phyloP scores from a whole-genome alignment of 23 tunicate genomes.

The Styela clava region DNA sequence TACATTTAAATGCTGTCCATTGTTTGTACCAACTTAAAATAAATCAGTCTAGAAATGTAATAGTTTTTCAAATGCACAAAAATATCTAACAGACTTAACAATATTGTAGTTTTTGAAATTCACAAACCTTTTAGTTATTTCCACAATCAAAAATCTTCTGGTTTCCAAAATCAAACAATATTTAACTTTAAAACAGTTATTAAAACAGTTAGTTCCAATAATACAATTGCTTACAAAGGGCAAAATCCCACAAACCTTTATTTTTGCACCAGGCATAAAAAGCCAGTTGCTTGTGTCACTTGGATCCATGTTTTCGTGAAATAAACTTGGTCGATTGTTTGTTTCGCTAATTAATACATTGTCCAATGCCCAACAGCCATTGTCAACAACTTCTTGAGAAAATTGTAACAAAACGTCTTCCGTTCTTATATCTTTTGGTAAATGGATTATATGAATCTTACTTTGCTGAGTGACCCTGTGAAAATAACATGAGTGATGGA shows the following conservation, averaged over 20 bases:
- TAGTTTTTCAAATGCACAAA: no score
- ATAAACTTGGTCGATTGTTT: constrained; percentile 21
- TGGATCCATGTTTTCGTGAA: constrained; percentile 57
- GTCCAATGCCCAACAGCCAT: constrained; percentile 71
- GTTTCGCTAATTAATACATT: constrained; percentile 39
- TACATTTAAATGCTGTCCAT: no score
- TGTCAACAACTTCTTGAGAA: constrained; percentile 33
- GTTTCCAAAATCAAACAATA: no score
- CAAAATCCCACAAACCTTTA: constrained; percentile 39
- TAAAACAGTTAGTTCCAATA: no score
- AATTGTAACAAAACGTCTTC: constrained; percentile 36
- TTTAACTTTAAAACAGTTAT: no score
- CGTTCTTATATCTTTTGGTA: constrained; percentile 45
- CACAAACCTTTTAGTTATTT: no score
- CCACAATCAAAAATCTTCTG: no score
- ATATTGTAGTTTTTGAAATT: no score
- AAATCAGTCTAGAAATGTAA: no score
- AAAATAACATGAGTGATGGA: background rate
- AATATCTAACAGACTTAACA: no score
- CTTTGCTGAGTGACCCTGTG: constrained; percentile 18
- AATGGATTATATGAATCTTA: constrained; percentile 23
- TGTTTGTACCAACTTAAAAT: no score
- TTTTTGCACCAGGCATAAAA: constrained; percentile 42
- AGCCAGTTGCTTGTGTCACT: constrained; percentile 44
- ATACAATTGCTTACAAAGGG: no score